Base-by-base conservation (phyloP, 1,140 invertebrate genomes). In the Drosophila tropicalis region DNA sequence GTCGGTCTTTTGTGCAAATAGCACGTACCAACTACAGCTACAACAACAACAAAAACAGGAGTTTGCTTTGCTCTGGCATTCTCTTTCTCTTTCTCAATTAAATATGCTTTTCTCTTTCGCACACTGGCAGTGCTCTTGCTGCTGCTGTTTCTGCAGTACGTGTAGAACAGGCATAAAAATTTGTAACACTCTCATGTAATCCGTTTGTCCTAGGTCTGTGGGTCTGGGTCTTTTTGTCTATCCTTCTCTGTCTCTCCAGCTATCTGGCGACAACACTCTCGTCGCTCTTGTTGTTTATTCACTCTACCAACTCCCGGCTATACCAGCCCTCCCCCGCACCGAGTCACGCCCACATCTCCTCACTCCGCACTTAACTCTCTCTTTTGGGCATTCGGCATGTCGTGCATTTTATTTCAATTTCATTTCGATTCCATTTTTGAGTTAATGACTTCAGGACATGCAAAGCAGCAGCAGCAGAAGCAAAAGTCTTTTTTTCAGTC, bases 401-500 rank as follows among this genome's bases (percentile, higher is more conserved):
- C 81, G 81, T 85, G 76, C 81, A 76, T 82, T 90, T 76, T 82
- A 90, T 81, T 86, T 86, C 76, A 82, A 90, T 90, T 81, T 90
- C 71, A 81, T 80, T 90, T 78, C 79, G 75, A 84, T 90, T 84
- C 71, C 69, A 76, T 82, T 87, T 82, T 77, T 72, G 68, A 80
- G 76, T 85, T 83, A 83, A 90, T 90, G 81, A 86, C 76, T 80
- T 67, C 65, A 68, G 64, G 72, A 90, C 86, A 90, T 90, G 86
- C 86, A 90, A 89, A 81, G 68, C 71, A 73, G 15, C 15, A 17
- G n/a, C 41, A 15, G 41, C 15, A 17, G 44, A 60, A 58, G 29
- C 17, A 39, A 22, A 32, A 63, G 62, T 63, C 77, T 12, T 58
- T 68, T 12, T 58, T 68, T 54, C 63, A 71, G 41, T 62, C 67